These are phyloP conservation scores for Calosoma granatense DNA, from an alignment of 1,140 invertebrate genomes.

Conservation along the genomic window DNA sequence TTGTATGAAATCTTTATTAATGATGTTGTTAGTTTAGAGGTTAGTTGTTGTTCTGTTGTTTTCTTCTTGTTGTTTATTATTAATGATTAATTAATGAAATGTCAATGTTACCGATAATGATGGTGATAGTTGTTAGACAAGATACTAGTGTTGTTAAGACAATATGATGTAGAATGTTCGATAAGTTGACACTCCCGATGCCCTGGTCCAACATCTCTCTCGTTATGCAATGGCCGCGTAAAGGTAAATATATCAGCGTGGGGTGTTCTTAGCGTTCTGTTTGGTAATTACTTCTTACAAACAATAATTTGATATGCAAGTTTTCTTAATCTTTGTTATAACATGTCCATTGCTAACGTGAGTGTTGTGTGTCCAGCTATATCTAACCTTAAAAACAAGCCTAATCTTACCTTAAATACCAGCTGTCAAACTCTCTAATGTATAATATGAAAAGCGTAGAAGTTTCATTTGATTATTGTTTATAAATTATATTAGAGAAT, in stretches of 20 bases:
- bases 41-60: not conserved
- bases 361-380: conserved; percentile 19
- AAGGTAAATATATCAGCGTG: conserved; percentile 10
- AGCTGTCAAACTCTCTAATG: too few relatives aligned
- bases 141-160: too few relatives aligned
- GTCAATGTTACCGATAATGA: not conserved
- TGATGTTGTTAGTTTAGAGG: not conserved
- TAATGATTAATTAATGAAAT: not conserved
- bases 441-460: too few relatives aligned
- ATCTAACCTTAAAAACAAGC: not conserved
- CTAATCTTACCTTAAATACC: too few relatives aligned
- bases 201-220: not conserved
- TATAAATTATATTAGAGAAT: too few relatives aligned
- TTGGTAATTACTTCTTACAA: not conserved
- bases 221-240: conserved; percentile 9
- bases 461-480: too few relatives aligned
- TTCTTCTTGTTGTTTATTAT: not conserved
- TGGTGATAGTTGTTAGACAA: too few relatives aligned
- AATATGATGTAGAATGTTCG: too few relatives aligned
- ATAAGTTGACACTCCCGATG: not conserved
- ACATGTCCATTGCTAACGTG: conserved; percentile 23
- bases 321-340: not conserved
- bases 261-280: conserved; percentile 14
- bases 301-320: too few relatives aligned
- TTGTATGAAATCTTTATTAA: not conserved